Evolutionary conservation across 2,888 invertebrate species (phyloP).

Genomic region (Tachina grossa): DNA sequence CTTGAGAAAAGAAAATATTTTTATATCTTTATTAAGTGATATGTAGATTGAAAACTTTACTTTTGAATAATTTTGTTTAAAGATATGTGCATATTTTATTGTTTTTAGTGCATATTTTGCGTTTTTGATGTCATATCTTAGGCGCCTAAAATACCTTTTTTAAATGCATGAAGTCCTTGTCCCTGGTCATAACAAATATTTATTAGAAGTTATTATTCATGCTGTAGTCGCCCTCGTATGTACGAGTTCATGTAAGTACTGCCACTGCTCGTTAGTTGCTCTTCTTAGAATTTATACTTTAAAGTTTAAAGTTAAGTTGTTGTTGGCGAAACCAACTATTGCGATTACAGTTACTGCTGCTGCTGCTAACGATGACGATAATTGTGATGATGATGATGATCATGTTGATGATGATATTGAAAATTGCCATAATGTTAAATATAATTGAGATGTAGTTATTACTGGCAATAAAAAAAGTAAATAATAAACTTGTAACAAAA

Average conservation of each 20-base stretch:
- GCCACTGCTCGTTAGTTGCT: constrained; percentile 40
- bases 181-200: too few relatives aligned
- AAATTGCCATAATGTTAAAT: constrained; percentile 58
- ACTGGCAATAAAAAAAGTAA: constrained; percentile 25
- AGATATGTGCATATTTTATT: too few relatives aligned
- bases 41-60: too few relatives aligned
- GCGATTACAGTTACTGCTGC: constrained; percentile 35
- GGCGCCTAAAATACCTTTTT: too few relatives aligned
- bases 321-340: constrained; percentile 44
- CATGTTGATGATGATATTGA: constrained; percentile 50
- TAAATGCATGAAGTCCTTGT: too few relatives aligned
- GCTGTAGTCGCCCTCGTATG: not conserved
- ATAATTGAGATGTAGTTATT: constrained; percentile 67
- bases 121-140: too few relatives aligned
- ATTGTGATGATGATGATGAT: constrained; percentile 8
- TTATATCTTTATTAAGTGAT: too few relatives aligned
- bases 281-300: constrained; percentile 51
- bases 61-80: too few relatives aligned
- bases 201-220: not conserved
- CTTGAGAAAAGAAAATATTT: too few relatives aligned
- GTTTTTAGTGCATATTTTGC: too few relatives aligned
- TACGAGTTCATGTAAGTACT: constrained; percentile 19
- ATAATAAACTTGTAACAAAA: constrained; percentile 1
- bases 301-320: constrained; percentile 27
- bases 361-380: not conserved